Base-by-base conservation (phyloP, 2,113 vertebrate species). In the Nothoprocta pentlandii region DNA sequence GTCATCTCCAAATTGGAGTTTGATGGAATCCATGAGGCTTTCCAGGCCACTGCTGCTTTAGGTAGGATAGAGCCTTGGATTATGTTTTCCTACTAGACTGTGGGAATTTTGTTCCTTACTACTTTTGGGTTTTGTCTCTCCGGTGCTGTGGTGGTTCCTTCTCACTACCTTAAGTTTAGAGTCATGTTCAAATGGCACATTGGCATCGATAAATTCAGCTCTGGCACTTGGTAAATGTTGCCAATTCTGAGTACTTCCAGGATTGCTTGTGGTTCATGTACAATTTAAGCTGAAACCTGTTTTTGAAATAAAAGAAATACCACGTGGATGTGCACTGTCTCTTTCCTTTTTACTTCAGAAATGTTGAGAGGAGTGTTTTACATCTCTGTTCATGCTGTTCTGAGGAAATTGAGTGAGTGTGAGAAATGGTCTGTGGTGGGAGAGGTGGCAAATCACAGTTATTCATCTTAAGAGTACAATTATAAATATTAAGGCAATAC, bases 221-320 rank as follows among this genome's bases (percentile, higher is more conserved):
- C 85, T 34, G 77, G 56, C 64, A 30, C 14, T 54, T 61, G 2
- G 8, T 53, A 32, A 47, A 25, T 2, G 0, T 58, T 91, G 36
- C 44, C 53, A 62, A 3, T 66, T 34, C 34, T 63, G 54, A 51
- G 41, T 30, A 28, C 30, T 81, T 64, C 34, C 36, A 41, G 70
- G 26, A 12, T 69, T 73, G 62, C 53, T 28, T 51, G 4, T 81
- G 53, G 34, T 71, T 63, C 47, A 9, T 62, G 42, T 51, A 22
- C 25, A 16, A 5, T 63, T 58, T 84, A 91, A 87, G 69, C 68
- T 32, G 10, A 51, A 44, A 49, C 59, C 53, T 96, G 89, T 46
- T 69, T 95, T 93, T 93, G 85, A 85, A 97, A 97, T 97, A 97
- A 97, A 98, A 49, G 49, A 42, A 26, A 15, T 61, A 85, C 92